phyloP scores from a whole-genome alignment of 2,888 invertebrate species.

The Chydorus sphaericus region DNA sequence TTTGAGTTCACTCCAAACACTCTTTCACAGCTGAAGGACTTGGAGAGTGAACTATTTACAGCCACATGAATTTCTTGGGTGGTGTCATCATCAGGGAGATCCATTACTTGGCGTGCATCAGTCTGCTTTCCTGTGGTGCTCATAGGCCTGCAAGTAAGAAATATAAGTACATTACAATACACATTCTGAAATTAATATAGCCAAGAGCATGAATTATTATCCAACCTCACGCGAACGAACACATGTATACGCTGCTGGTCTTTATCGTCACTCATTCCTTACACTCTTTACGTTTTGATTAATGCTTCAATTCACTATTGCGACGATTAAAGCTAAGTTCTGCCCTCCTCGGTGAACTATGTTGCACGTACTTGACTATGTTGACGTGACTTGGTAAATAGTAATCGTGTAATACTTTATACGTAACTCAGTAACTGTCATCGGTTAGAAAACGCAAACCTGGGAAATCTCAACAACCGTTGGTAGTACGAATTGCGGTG shows the following conservation, averaged over 20 bases:
- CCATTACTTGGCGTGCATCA: constrained; percentile 51
- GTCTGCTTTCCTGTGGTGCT: constrained; percentile 53
- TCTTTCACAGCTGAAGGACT: constrained; percentile 68
- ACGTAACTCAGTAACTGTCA: constrained; percentile 3
- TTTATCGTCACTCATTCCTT: constrained; percentile 35
- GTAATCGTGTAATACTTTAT: neutral
- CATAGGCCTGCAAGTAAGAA: constrained; percentile 46
- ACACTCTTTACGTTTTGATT: neutral
- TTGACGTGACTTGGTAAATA: too few species aligned
- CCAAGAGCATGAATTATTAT: constrained; percentile 12
- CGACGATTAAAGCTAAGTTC: too few species aligned
- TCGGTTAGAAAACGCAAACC: neutral
- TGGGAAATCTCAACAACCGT: neutral
- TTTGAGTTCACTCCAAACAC: constrained; percentile 67
- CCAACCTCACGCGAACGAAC: constrained; percentile 68
- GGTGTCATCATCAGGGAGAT: constrained; percentile 34
- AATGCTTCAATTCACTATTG: neutral
- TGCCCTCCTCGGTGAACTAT: neutral
- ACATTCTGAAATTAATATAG: neutral
- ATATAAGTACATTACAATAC: constrained; percentile 19
- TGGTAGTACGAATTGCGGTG: neutral
- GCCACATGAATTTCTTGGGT: constrained; percentile 51
- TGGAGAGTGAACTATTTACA: constrained; percentile 40
- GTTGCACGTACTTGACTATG: neutral
- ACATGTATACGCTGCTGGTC: constrained; percentile 80